Conservation (phyloP, 2,113 vertebrate species). For the Cololabis saira region DNA sequence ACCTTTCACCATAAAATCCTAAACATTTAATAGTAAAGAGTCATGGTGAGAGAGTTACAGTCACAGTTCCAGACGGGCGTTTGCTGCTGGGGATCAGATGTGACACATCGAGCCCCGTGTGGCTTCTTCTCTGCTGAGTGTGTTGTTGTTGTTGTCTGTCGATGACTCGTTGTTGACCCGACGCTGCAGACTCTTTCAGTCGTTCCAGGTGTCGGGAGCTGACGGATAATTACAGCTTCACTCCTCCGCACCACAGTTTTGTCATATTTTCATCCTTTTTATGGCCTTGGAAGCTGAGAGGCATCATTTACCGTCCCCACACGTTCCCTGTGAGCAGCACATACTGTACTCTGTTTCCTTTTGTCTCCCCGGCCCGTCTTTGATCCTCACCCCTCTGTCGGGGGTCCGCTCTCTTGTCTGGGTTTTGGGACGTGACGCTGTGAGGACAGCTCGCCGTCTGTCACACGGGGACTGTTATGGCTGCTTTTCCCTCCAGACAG, state of each 20-base stretch:
- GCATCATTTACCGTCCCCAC: slow-evolving; percentile 22
- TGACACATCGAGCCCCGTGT: too few relatives aligned
- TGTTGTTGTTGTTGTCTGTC: slow-evolving; percentile 9
- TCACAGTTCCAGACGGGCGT: too few relatives aligned
- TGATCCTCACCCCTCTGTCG: neutral
- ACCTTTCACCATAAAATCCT: too few relatives aligned
- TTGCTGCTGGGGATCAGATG: too few relatives aligned
- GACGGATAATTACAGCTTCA: slow-evolving; percentile 46
- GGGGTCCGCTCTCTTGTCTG: slow-evolving; percentile 15
- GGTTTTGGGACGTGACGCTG: slow-evolving; percentile 10
- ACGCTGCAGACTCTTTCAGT: neutral
- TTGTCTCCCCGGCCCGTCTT: neutral
- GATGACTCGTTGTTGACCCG: neutral
- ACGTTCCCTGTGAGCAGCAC: neutral
- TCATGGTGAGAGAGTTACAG: too few relatives aligned
- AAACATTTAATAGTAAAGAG: too few relatives aligned
- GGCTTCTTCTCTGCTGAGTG: neutral
- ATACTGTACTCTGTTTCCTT: neutral
- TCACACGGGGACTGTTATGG: slow-evolving; percentile 38
- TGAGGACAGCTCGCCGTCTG: neutral
- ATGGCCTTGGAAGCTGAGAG: slow-evolving; percentile 16
- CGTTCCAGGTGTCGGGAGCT: slow-evolving; percentile 53
- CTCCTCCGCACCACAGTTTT: slow-evolving; percentile 7
- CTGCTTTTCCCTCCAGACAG: slow-evolving; percentile 20
- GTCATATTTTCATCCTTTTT: slow-evolving; percentile 51